Base-by-base conservation (phyloP, 2,888 invertebrate species). In the Copidosoma aretas region DNA sequence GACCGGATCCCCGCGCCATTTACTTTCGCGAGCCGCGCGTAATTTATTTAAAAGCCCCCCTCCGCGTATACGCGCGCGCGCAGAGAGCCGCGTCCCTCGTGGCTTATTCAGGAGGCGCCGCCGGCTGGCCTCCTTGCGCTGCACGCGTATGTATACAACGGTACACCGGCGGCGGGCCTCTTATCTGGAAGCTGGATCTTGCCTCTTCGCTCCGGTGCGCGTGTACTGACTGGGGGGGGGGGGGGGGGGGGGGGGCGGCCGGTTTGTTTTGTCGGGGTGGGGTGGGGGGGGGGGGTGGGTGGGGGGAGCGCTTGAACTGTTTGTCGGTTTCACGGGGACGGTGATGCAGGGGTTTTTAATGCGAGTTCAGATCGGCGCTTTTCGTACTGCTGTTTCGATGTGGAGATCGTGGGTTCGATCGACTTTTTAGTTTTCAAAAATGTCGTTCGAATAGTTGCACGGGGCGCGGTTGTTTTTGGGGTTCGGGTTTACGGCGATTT, bases 71-170 rank as follows among this genome's bases (percentile, higher is more conserved):
- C 8, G 8, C 32, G 32, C 32, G 8, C 32, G 8, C 32, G 32
- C 32, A n/a, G n/a, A n/a, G n/a, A n/a, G n/a, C 41, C 41, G 43
- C 43, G 1, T 15, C n/a, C 10, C 81, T 79, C 78, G 80, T 83
- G 77, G 81, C 79, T 83, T 83, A 83, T 83, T 83, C 82, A 83
- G 75, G 68, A 74, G 76, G 75, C 74, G 72, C 75, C 64, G 67
- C 74, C n/a, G n/a, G n/a, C n/a, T n/a, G n/a, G n/a, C n/a, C n/a
- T n/a, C n/a, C n/a, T n/a, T n/a, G n/a, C n/a, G n/a, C n/a, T n/a
- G n/a, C n/a, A n/a, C n/a, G n/a, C n/a, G n/a, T n/a, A n/a, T n/a
- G n/a, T n/a, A n/a, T n/a, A n/a, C n/a, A n/a, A n/a, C n/a, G n/a
- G n/a, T n/a, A n/a, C n/a, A n/a, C n/a, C n/a, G n/a, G n/a, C n/a